These are phyloP conservation scores for Antitype chi DNA, from an alignment of 2,888 invertebrate genomes.

Conservation along the genomic window DNA sequence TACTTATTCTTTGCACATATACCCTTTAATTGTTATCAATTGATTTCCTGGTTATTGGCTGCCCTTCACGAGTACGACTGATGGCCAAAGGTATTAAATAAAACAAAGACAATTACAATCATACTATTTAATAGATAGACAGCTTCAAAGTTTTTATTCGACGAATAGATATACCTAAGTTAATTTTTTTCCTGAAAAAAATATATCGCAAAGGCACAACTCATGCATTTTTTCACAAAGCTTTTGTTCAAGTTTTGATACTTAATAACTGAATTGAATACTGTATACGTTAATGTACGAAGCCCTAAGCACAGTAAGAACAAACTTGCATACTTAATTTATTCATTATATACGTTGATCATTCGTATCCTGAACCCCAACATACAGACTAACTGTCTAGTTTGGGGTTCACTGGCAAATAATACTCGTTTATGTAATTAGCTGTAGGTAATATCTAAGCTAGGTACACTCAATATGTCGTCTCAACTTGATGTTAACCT, in stretches of 20 bases:
- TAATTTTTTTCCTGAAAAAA: background rate
- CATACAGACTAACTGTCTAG: too few relatives aligned
- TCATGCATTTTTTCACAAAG: background rate
- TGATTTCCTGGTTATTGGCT: slow-evolving; percentile 46
- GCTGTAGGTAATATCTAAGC: too few relatives aligned
- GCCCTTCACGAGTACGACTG: slow-evolving; percentile 38
- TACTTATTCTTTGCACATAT: slow-evolving; percentile 31
- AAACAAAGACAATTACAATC: slow-evolving; percentile 24
- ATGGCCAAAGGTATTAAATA: slow-evolving; percentile 21
- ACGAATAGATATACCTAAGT: background rate
- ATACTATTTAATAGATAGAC: background rate
- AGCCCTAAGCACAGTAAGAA: background rate
- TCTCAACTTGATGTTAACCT: too few relatives aligned
- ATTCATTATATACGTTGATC: too few relatives aligned
- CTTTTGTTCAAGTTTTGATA: too few relatives aligned
- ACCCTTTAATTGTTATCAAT: slow-evolving; percentile 50
- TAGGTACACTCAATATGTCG: too few relatives aligned
- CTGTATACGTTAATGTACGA: too few relatives aligned
- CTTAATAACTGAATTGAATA: too few relatives aligned
- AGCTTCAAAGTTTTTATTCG: background rate
- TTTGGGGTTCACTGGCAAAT: too few relatives aligned
- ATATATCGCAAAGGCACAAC: too few relatives aligned
- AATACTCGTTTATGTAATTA: too few relatives aligned
- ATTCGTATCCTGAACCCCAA: too few relatives aligned
- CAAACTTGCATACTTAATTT: background rate